These are phyloP conservation scores for Sinhomidia bicolor DNA, from an alignment of 2,888 invertebrate species.

Conservation along the genomic window DNA sequence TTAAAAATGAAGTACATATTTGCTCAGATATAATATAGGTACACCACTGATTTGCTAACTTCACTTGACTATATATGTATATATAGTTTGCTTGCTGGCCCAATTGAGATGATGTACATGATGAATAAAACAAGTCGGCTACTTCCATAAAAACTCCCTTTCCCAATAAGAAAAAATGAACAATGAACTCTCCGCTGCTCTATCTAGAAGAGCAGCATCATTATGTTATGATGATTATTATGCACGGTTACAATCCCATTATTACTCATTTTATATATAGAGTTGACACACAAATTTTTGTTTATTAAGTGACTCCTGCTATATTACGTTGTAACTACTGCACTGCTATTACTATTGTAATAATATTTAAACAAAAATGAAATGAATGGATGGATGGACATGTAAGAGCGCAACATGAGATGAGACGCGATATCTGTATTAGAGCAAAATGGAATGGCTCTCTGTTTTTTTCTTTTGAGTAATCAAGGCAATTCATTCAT, in stretches of 20 bases:
- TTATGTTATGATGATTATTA: neutral
- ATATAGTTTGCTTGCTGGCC: neutral
- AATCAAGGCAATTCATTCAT: constrained; percentile 67
- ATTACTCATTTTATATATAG: constrained; percentile 39
- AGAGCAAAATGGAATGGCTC: constrained; percentile 41
- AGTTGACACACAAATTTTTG: neutral
- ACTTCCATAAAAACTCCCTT: constrained; percentile 45
- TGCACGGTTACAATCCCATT: constrained; percentile 16
- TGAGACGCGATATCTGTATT: constrained; percentile 37
- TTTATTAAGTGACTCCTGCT: neutral
- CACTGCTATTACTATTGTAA: neutral
- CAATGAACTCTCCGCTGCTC: neutral
- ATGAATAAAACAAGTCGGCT: constrained; percentile 1
- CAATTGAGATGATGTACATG: constrained; percentile 31
- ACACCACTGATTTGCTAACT: constrained; percentile 17
- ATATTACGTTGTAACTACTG: neutral
- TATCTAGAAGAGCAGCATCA: neutral
- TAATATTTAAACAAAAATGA: constrained; percentile 35
- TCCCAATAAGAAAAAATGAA: constrained; percentile 27
- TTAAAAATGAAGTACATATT: neutral
- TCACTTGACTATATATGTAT: neutral
- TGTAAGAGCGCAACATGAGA: neutral
- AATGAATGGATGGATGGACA: constrained; percentile 28
- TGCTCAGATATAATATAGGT: neutral
- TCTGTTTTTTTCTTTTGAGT: constrained; percentile 45